Base-by-base conservation (phyloP, 2,888 invertebrate genomes). In the Hylaea fasciaria region DNA sequence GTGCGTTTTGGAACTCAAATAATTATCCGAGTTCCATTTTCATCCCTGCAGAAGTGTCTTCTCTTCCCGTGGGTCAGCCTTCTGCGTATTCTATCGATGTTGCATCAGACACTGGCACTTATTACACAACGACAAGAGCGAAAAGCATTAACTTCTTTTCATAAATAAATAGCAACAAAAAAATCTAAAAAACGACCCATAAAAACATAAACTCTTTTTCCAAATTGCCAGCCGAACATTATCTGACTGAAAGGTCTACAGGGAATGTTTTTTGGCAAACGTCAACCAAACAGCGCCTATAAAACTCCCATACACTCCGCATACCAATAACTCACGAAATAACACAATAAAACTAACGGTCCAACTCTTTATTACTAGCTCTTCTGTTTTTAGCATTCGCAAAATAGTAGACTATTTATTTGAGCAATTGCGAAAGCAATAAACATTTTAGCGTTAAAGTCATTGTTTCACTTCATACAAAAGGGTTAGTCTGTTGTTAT, bases 401-500 rank as follows among this genome's bases (percentile, higher is more conserved):
- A 62, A 57, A n/a, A 61, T 61, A 56, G 29, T 9, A 32, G 10
- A 10, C 7, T 32, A 32, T 9, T 0, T 44, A 52, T 56, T 62
- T 55, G 60, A 62, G 56, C 56, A 52, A 60, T 47, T 12, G 62
- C 50, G 73, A 72, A 64, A 68, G 71, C 71, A 77, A 80, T 83
- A 83, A 86, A 83, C 80, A 74, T 74, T 80, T 76, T 70, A 65
- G 69, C 71, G 77, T 80, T 74, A 77, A 76, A 77, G 73, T 73
- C 71, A 77, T 77, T 79, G 76, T 79, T 73, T 66, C 53, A 66
- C 71, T 64, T 70, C 72, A 78, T 80, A 78, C 85, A 84, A 86
- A 22, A 85, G 85, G 85, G 81, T 81, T 81, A 52, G 29, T 29
- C 48, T 77, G 76, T 77, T 74, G 71, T 68, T 60, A 50, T 46